Conservation (phyloP, 2,888 invertebrate species). For the Coecobrya sp. region DNA sequence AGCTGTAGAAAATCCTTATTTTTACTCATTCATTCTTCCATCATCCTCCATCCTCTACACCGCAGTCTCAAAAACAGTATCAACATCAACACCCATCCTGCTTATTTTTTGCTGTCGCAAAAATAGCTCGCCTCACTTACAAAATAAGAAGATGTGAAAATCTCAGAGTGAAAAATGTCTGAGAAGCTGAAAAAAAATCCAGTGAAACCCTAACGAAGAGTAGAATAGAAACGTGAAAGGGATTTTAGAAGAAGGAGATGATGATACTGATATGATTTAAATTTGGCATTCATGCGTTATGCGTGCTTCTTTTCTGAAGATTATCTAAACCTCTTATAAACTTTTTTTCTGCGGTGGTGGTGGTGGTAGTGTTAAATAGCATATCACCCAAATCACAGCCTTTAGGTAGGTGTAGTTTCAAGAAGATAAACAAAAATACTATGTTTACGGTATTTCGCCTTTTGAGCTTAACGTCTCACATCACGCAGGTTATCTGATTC, state of each 20-base stretch:
- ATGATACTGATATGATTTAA: conserved; percentile 4
- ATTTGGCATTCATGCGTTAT: conserved; percentile 45
- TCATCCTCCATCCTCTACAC: neutral
- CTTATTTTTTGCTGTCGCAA: conserved; percentile 39
- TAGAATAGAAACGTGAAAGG: neutral
- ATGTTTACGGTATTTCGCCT: conserved; percentile 29
- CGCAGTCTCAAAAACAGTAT: neutral
- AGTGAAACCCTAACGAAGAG: neutral
- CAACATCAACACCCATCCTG: conserved; percentile 29
- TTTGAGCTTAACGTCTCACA: conserved; percentile 32
- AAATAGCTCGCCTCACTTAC: neutral
- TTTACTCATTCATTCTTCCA: conserved; percentile 34
- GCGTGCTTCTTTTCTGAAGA: neutral
- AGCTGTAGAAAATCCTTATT: neutral
- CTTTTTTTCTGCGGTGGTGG: neutral
- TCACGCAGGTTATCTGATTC: conserved; percentile 75
- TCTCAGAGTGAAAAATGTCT: neutral
- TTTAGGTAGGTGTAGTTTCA: neutral
- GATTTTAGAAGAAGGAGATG: neutral
- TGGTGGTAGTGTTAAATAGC: neutral
- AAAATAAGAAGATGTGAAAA: neutral
- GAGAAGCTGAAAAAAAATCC: neutral
- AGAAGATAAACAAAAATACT: conserved; percentile 10
- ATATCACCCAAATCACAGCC: neutral
- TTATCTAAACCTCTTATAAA: neutral